These are phyloP conservation scores for Polia nebulosa DNA, from an alignment of 2,888 invertebrate species.

Conservation along the genomic window DNA sequence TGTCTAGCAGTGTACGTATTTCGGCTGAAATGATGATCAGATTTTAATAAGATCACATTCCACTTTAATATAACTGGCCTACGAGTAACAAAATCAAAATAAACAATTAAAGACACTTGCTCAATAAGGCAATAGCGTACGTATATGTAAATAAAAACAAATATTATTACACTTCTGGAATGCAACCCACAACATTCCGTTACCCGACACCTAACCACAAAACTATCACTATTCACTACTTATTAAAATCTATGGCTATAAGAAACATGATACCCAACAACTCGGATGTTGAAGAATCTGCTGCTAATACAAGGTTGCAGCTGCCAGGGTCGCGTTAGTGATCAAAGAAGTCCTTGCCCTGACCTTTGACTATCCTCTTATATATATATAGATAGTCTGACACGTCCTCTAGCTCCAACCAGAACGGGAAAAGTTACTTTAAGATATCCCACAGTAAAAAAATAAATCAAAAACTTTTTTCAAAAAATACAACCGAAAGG, in stretches of 20 bases:
- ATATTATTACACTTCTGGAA: conserved; percentile 56
- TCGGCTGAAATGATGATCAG: too few relatives aligned
- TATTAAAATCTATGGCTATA: conserved; percentile 41
- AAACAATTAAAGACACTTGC: conserved; percentile 11
- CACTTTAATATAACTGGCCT: background rate
- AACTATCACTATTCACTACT: conserved; percentile 43
- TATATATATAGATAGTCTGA: too few relatives aligned
- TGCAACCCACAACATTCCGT: conserved; percentile 62
- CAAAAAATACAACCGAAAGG: too few relatives aligned
- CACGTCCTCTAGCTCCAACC: too few relatives aligned
- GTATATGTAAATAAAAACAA: conserved; percentile 26
- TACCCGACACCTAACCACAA: conserved; percentile 50
- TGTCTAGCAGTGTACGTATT: too few relatives aligned
- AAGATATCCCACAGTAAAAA: too few relatives aligned
- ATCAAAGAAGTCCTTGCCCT: too few relatives aligned
- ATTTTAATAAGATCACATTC: conserved; percentile 11
- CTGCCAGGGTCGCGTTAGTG: too few relatives aligned
- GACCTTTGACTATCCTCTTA: too few relatives aligned
- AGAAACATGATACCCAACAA: conserved; percentile 25
- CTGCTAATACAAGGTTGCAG: background rate
- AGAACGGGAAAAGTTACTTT: too few relatives aligned
- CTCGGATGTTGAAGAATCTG: background rate
- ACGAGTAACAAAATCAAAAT: background rate
- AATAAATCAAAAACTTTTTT: too few relatives aligned
- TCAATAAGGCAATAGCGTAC: too few relatives aligned